Evolutionary conservation across 2,888 invertebrate species (phyloP).

Genomic region (Limnephilus lunatus): DNA sequence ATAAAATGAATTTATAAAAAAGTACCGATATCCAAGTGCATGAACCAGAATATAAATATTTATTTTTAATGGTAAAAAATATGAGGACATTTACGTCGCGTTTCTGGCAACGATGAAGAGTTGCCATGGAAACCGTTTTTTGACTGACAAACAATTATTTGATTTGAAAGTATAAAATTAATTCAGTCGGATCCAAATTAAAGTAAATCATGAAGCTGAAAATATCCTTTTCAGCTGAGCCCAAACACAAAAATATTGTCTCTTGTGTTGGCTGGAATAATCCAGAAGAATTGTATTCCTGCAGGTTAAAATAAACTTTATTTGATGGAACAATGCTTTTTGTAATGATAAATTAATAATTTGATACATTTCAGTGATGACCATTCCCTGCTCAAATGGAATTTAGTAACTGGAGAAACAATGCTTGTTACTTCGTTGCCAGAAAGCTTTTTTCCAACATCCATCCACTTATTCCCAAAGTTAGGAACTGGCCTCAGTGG

Average conservation of each 20-base stretch:
- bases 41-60: not conserved
- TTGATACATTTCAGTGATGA: constrained; percentile 85
- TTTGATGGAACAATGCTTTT: not conserved
- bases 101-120: not conserved
- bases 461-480: constrained; percentile 92
- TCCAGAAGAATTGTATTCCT: constrained; percentile 94
- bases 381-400: constrained; percentile 93
- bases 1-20: too few relatives aligned
- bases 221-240: constrained; percentile 86
- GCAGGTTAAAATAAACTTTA: constrained; percentile 79
- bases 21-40: not conserved
- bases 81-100: not conserved
- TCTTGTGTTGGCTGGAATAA: constrained; percentile 96
- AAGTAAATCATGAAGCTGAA: constrained; percentile 85
- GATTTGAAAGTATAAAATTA: not conserved
- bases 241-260: constrained; percentile 87
- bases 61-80: not conserved
- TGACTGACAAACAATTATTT: constrained; percentile 1
- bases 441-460: constrained; percentile 91
- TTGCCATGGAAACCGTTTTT: not conserved
- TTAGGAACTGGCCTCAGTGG: constrained; percentile 71
- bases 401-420: constrained; percentile 87
- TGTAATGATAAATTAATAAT: constrained; percentile 13
- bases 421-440: constrained; percentile 87
- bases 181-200: not conserved